phyloP scores from a whole-genome alignment of 2,888 invertebrate species.

The Steinernema scapterisci region DNA sequence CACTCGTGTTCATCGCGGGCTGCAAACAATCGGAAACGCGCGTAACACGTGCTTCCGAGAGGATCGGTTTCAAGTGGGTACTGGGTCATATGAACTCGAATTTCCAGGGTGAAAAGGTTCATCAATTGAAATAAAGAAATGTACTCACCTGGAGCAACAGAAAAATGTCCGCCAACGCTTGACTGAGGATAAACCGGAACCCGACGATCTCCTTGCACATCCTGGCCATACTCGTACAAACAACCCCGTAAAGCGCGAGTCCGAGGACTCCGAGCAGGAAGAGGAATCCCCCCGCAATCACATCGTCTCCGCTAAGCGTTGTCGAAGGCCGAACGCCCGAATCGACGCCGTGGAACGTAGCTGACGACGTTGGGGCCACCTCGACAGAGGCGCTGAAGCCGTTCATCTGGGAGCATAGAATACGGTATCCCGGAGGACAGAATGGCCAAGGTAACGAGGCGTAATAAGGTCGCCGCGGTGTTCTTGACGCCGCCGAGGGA shows the following conservation, averaged over 20 bases:
- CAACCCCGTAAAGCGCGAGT: slow-evolving; percentile 50
- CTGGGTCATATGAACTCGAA: background rate
- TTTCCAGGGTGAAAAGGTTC: background rate
- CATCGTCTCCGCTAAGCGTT: slow-evolving; percentile 33
- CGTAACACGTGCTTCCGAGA: background rate
- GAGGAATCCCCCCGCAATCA: slow-evolving; percentile 51
- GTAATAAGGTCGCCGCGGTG: too few species aligned
- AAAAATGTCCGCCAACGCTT: slow-evolving; percentile 53
- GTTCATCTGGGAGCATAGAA: background rate
- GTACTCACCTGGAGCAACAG: slow-evolving; percentile 50
- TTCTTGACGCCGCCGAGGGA: too few species aligned
- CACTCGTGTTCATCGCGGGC: background rate
- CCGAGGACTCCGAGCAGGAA: slow-evolving; percentile 52
- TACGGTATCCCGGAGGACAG: background rate
- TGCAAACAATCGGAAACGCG: background rate
- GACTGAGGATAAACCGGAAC: slow-evolving; percentile 54
- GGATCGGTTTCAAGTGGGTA: background rate
- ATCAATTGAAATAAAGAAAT: background rate
- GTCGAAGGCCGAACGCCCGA: background rate
- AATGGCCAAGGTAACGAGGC: too few species aligned
- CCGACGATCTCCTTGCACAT: slow-evolving; percentile 57
- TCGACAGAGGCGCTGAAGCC: background rate
- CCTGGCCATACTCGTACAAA: slow-evolving; percentile 50
- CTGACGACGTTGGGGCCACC: background rate
- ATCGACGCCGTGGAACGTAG: background rate